Evolutionary conservation across 2,797 vertebrate genomes (phyloP).

Genomic region (Cyclura pinguis): DNA sequence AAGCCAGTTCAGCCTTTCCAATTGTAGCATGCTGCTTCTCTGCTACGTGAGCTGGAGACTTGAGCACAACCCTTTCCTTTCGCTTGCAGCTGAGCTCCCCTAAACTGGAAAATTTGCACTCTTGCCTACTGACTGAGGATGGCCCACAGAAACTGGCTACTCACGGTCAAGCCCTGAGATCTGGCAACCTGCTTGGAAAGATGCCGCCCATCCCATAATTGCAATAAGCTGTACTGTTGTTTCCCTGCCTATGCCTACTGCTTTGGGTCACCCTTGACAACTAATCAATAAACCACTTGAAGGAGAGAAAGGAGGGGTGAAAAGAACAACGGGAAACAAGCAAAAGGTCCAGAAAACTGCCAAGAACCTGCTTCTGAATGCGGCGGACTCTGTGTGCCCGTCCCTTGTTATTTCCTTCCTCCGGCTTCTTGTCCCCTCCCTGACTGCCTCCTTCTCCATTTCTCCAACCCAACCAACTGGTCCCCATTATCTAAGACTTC

Average conservation of each 20-base stretch:
- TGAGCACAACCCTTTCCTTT: too few species aligned
- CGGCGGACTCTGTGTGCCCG: conserved; percentile 7
- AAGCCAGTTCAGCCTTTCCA: too few species aligned
- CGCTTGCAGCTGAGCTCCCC: too few species aligned
- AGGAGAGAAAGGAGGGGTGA: background rate
- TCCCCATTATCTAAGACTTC: conserved; percentile 56
- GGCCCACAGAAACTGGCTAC: background rate
- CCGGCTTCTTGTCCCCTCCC: conserved; percentile 30
- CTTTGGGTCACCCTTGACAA: conserved; percentile 49
- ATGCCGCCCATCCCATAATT: too few species aligned
- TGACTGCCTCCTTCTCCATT: rapidly evolving
- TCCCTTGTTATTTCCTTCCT: conserved; percentile 41
- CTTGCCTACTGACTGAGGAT: too few species aligned
- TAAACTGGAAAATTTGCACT: too few species aligned
- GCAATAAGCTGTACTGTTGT: background rate
- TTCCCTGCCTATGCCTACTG: conserved; percentile 3
- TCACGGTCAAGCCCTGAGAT: background rate
- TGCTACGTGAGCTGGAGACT: too few species aligned
- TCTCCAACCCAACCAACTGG: conserved; percentile 21
- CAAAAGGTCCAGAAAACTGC: conserved; percentile 34
- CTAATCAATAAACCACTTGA: conserved; percentile 1
- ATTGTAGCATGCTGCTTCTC: too few species aligned
- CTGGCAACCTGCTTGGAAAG: too few species aligned
- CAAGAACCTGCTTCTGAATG: background rate
- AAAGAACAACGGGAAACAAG: background rate